These are phyloP conservation scores for Temnothorax longispinosus DNA, from an alignment of 1,140 invertebrate species.

Conservation along the genomic window DNA sequence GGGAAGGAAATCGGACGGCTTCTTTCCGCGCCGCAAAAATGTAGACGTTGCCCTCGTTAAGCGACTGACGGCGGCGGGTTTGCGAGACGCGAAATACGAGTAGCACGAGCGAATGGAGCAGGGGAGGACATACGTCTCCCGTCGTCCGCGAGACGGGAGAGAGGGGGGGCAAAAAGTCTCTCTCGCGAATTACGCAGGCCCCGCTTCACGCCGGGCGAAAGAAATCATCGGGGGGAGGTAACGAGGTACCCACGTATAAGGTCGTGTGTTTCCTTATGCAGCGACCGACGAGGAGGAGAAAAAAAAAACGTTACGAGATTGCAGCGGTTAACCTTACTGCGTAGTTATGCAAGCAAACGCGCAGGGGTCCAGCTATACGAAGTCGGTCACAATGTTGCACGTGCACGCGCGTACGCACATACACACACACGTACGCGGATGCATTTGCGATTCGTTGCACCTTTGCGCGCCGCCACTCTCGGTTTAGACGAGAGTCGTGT, in stretches of 20 bases:
- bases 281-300: background rate
- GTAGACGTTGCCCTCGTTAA: conserved; percentile 37
- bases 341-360: conserved; percentile 23
- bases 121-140: conserved; percentile 11
- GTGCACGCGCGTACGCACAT: background rate
- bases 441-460: conserved; percentile 38
- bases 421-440: background rate
- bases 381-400: conserved; percentile 43
- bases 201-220: conserved; percentile 33
- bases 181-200: conserved; percentile 49
- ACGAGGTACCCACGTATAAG: conserved; percentile 60
- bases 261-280: conserved; percentile 19
- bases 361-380: conserved; percentile 23
- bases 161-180: conserved; percentile 20
- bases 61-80: background rate
- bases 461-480: conserved; percentile 27
- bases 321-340: conserved; percentile 38
- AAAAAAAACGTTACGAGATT: conserved; percentile 30
- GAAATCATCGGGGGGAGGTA: conserved; percentile 58
- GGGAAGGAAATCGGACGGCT: conserved; percentile 6
- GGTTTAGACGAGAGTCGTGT: conserved; percentile 39
- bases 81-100: conserved; percentile 30
- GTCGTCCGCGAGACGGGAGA: background rate
- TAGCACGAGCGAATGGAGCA: conserved; percentile 1
- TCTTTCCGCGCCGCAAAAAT: conserved; percentile 32